These are phyloP conservation scores for Andrena trimmerana DNA, from an alignment of 2,888 invertebrate species.

Conservation along the genomic window DNA sequence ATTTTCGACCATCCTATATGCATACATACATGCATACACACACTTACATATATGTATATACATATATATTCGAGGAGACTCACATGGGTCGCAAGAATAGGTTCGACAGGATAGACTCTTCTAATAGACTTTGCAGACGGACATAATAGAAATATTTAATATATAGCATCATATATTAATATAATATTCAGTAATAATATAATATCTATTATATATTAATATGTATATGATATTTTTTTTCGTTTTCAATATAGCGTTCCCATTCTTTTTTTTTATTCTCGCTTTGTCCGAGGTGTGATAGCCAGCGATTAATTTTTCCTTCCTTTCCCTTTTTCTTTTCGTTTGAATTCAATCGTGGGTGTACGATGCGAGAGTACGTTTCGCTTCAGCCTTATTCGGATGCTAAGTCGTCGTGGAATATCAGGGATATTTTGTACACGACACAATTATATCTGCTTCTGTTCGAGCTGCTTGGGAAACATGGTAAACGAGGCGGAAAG, in stretches of 20 bases:
- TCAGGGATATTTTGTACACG: conserved; percentile 43
- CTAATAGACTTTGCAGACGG: conserved; percentile 85
- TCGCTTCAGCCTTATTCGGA: conserved; percentile 64
- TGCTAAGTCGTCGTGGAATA: conserved; percentile 48
- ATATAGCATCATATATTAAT: conserved; percentile 78
- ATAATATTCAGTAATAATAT: conserved; percentile 79
- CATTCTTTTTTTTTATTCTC: conserved; percentile 34
- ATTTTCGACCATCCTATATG: conserved; percentile 61
- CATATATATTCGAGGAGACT: conserved; percentile 71
- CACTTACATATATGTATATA: conserved; percentile 69
- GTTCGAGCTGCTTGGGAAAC: not conserved
- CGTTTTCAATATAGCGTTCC: conserved; percentile 70
- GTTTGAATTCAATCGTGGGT: conserved; percentile 9
- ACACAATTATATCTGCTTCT: conserved; percentile 25
- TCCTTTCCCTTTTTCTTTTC: not conserved
- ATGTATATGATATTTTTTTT: conserved; percentile 77
- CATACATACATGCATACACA: conserved; percentile 66
- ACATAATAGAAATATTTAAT: conserved; percentile 84
- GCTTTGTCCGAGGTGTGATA: conserved; percentile 57
- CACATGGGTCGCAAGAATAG: conserved; percentile 74
- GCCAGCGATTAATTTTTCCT: conserved; percentile 33
- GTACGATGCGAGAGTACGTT: conserved; percentile 45
- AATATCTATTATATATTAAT: conserved; percentile 77
- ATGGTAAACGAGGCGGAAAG: not conserved
- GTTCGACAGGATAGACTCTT: conserved; percentile 82